phyloP scores from a whole-genome alignment of 2,797 vertebrate genomes.

The Phrynocephalus guinanensis region DNA sequence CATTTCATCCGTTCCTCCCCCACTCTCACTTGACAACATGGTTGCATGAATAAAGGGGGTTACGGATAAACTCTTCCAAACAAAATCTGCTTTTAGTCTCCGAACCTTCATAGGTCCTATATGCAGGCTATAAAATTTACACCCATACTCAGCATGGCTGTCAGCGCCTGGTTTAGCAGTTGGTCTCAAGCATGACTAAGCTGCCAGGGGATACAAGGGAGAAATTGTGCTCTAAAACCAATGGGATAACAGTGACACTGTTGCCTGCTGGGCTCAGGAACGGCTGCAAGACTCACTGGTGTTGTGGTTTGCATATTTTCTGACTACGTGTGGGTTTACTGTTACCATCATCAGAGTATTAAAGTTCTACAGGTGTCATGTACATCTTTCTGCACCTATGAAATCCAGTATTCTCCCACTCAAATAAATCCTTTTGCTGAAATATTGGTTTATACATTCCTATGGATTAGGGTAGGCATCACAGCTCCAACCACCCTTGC shows the following conservation, averaged over 20 bases:
- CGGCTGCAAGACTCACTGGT: conserved; percentile 26
- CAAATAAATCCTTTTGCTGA: conserved; percentile 68
- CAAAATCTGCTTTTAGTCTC: conserved; percentile 34
- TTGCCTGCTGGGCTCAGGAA: conserved; percentile 45
- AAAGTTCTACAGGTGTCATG: conserved; percentile 60
- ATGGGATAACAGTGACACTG: conserved; percentile 36
- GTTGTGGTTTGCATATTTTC: conserved; percentile 21
- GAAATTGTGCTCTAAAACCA: conserved; percentile 33
- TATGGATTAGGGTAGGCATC: conserved; percentile 61
- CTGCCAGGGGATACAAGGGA: conserved; percentile 39
- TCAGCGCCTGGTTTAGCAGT: conserved; percentile 50
- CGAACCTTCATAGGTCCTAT: conserved; percentile 5
- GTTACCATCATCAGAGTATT: conserved; percentile 65
- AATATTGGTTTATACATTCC: conserved; percentile 70
- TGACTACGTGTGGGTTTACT: conserved; percentile 50
- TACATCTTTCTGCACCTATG: conserved; percentile 71
- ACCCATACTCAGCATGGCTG: conserved; percentile 37
- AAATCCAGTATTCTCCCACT: conserved; percentile 64
- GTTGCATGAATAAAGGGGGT: background rate
- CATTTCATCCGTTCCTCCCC: background rate
- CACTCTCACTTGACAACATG: background rate
- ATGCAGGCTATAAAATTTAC: conserved; percentile 42
- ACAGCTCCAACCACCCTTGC: conserved; percentile 41
- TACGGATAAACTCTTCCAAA: conserved; percentile 38
- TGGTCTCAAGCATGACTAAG: conserved; percentile 41